phyloP scores from a whole-genome alignment of 2,888 invertebrate species.

The Andrena camellia region DNA sequence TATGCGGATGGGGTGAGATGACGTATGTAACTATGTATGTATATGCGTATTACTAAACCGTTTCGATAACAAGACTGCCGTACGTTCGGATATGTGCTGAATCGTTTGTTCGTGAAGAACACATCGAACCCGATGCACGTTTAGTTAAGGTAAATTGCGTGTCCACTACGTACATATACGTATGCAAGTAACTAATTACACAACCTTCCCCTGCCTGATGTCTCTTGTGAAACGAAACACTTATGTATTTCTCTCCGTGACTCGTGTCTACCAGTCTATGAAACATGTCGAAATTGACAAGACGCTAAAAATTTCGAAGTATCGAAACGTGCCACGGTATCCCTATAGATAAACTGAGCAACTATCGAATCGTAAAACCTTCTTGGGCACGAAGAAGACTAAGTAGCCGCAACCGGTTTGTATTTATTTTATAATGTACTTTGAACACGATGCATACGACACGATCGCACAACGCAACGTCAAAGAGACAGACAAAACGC shows the following conservation, averaged over 20 bases:
- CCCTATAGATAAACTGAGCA: constrained; percentile 64
- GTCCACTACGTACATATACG: constrained; percentile 56
- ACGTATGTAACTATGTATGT: background rate
- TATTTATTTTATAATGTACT: constrained; percentile 31
- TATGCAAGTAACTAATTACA: too few relatives aligned
- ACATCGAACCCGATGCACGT: constrained; percentile 49
- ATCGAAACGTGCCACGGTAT: constrained; percentile 59
- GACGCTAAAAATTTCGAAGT: constrained; percentile 67
- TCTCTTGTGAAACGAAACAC: constrained; percentile 57
- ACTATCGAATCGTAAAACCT: constrained; percentile 65
- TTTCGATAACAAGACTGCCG: constrained; percentile 41
- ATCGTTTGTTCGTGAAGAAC: constrained; percentile 64
- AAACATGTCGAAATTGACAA: constrained; percentile 73
- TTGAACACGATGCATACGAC: constrained; percentile 63
- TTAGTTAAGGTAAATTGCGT: constrained; percentile 64
- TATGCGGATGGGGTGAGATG: background rate
- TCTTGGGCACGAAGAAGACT: constrained; percentile 61
- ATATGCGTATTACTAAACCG: background rate
- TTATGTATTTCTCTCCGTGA: constrained; percentile 49
- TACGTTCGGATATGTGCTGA: constrained; percentile 74
- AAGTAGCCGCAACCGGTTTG: constrained; percentile 7
- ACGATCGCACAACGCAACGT: constrained; percentile 58
- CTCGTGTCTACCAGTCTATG: constrained; percentile 75
- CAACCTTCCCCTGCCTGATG: constrained; percentile 19
- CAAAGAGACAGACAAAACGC: constrained; percentile 25